Base-by-base conservation (phyloP, 2,797 vertebrate genomes). In the Lutjanus campechanus region DNA sequence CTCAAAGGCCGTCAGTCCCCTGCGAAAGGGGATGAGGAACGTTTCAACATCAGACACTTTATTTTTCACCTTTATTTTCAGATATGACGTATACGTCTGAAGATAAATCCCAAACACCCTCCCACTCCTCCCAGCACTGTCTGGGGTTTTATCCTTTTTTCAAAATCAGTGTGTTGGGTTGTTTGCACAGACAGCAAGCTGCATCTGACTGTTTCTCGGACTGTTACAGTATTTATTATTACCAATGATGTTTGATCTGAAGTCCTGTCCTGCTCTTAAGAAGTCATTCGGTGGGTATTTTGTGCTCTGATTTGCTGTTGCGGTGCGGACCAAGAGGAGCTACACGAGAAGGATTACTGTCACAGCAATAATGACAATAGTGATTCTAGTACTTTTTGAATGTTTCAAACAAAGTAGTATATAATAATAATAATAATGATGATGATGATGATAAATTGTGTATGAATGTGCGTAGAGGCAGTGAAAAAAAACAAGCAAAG, bases 181-280 rank as follows among this genome's bases (percentile, higher is more conserved):
- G 55, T 76, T 77, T 55, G 43, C 72, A 2, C 8, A 17, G 67
- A 70, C 64, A 44, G 60, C 53, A 46, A 82, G 71, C 74, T 63
- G 76, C 72, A 2, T 75, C 46, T 63, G 69, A 73, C 69, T 49
- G 54, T 73, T 68, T 78, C 77, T 82, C 22, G 25, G 84, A 85
- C 92, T 87, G 44, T 50, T 72, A 55, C 94, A 96, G 94, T 96
- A 96, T 96, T 96, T 96, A 95, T 95, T 95, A 89, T 91, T 83
- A 83, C 83, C 79, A 15, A 55, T 77, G 87, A 87, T 87, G 81
- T 82, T 86, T 78, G 56, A 77, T 49, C 83, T 44, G 70, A 92
- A 87, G 86, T 88, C 85, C 75, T 77, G 84, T 90, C 85, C 87
- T 83, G 79, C 87, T 91, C 61, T 79, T 36, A 47, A 67, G 77